Percentiles rank a stretch among this genome's conserved stretches.
Conservation (phyloP, 2,113 vertebrate genomes). For the Bubo scandiacus region DNA sequence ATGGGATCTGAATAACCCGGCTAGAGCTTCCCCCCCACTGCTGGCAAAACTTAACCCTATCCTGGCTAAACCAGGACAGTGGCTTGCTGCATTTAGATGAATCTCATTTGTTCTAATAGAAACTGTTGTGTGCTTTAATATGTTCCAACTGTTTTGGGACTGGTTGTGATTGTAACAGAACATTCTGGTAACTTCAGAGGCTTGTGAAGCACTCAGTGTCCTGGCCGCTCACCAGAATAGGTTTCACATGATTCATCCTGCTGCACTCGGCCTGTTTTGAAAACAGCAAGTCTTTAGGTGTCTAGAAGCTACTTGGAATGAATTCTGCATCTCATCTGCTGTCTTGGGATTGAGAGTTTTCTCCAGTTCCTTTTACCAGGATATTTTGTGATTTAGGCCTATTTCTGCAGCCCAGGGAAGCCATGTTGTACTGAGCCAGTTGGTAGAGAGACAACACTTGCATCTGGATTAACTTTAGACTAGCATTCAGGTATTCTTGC, state of each 20-base stretch:
- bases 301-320: constrained; percentile 22
- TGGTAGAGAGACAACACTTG: background rate
- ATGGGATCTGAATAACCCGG: too few relatives aligned
- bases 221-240: background rate
- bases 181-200: constrained; percentile 40
- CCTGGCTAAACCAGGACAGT: too few relatives aligned
- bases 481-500: constrained; percentile 42
- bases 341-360: background rate
- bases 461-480: constrained; percentile 62
- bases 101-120: background rate
- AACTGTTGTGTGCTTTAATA: background rate
- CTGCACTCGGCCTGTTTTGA: background rate
- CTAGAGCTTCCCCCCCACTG: too few relatives aligned
- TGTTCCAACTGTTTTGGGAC: background rate
- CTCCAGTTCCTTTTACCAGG: constrained; percentile 7
- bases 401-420: background rate
- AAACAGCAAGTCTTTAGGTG: constrained; percentile 37
- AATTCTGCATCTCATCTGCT: background rate
- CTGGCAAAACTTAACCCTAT: too few relatives aligned
- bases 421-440: background rate
- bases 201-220: background rate
- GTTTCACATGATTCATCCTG: constrained; percentile 36
- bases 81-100: background rate
- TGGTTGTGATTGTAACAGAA: background rate
- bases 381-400: background rate